A percentile compares a stretch with the other conserved stretches of the same genome.
Conservation (phyloP, 2,797 vertebrate genomes). For the Gymnocypris eckloni region DNA sequence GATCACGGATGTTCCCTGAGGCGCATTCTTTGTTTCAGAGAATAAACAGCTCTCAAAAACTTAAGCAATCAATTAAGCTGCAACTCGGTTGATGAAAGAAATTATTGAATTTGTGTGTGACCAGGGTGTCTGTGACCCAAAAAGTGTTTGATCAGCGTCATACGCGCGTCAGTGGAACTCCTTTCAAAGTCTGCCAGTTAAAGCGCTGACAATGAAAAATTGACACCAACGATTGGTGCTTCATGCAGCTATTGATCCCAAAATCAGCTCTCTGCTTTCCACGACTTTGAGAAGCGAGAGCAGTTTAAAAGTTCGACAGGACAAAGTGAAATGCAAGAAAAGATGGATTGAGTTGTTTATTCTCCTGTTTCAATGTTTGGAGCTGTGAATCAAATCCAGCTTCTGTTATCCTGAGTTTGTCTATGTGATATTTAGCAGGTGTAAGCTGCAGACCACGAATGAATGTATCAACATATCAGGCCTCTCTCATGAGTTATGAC, state of each 20-base stretch:
- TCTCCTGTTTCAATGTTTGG: background rate
- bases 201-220: slow-evolving; percentile 41
- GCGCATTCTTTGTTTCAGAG: background rate
- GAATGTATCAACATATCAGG: background rate
- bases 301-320: slow-evolving; percentile 23
- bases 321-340: slow-evolving; percentile 12
- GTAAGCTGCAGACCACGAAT: background rate
- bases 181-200: slow-evolving; percentile 15
- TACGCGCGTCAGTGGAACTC: background rate
- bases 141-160: slow-evolving; percentile 25
- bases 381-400: slow-evolving; percentile 6
- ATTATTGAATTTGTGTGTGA: slow-evolving; percentile 19
- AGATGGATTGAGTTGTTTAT: slow-evolving; percentile 41
- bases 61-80: slow-evolving; percentile 30
- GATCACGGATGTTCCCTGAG: background rate
- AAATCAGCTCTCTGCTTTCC: slow-evolving; percentile 30
- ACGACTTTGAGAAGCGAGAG: slow-evolving; percentile 50
- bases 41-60: slow-evolving; percentile 8
- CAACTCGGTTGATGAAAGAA: slow-evolving; percentile 26
- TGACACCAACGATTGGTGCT: slow-evolving; percentile 17
- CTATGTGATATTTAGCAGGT: background rate
- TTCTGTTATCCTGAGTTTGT: background rate
- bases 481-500: background rate
- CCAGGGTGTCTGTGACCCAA: background rate
- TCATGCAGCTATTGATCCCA: slow-evolving; percentile 48